Conservation (phyloP, 2,113 vertebrate genomes). For the Labeo catla region DNA sequence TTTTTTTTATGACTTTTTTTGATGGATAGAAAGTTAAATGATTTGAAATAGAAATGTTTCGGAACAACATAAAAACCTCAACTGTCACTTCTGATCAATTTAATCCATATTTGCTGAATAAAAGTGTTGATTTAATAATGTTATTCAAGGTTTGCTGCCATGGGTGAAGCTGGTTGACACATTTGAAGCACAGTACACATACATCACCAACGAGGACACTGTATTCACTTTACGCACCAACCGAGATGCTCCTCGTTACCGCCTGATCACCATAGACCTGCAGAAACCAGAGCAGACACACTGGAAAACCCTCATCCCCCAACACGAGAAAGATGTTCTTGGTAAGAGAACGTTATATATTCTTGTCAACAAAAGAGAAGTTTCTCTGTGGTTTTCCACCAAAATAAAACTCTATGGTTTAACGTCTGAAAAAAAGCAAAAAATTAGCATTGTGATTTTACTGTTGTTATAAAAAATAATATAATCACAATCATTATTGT, state of each 20-base stretch:
- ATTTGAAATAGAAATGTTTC: not conserved
- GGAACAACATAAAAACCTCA: not conserved
- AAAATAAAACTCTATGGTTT: not conserved
- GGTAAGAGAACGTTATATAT: conserved; percentile 66
- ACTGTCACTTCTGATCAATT: not conserved
- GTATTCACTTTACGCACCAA: conserved; percentile 78
- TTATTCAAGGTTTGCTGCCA: conserved; percentile 70
- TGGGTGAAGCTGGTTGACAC: conserved; percentile 79
- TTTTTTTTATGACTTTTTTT: not conserved
- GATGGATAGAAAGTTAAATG: not conserved
- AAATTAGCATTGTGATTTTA: not conserved
- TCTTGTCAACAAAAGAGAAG: not conserved
- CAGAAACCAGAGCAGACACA: conserved; percentile 64
- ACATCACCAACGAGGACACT: conserved; percentile 75
- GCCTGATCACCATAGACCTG: conserved; percentile 77
- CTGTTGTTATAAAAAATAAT: not conserved
- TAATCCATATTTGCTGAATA: not conserved
- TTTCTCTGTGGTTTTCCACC: not conserved
- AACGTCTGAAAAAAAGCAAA: not conserved
- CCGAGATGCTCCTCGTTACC: conserved; percentile 73
- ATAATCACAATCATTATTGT: not conserved
- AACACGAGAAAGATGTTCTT: conserved; percentile 77
- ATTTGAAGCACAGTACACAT: conserved; percentile 77
- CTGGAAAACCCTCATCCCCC: conserved; percentile 73
- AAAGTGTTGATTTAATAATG: too few species aligned